Conservation (phyloP, 2,797 vertebrate genomes). For the Erethizon dorsatum region DNA sequence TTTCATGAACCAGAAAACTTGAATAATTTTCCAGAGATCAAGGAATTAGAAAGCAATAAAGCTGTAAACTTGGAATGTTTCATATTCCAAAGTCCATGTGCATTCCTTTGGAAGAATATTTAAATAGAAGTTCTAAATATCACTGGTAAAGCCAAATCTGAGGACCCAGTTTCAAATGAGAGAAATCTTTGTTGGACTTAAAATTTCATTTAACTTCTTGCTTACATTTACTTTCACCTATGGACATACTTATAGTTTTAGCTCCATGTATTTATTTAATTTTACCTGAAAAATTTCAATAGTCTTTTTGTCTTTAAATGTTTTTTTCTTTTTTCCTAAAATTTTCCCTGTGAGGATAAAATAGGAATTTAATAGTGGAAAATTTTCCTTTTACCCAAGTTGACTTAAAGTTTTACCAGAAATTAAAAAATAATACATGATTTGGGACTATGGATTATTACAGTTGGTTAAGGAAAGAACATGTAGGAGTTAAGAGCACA, state of each 20-base stretch:
- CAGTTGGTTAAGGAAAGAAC: background rate
- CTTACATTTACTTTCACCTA: background rate
- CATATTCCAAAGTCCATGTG: background rate
- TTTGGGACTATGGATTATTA: background rate
- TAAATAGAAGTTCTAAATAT: background rate
- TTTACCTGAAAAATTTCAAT: background rate
- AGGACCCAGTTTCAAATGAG: background rate
- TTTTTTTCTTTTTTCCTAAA: background rate
- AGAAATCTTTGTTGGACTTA: background rate
- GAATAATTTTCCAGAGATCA: background rate
- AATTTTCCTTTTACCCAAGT: background rate
- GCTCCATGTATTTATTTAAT: background rate
- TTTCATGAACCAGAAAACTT: background rate
- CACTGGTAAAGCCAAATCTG: background rate
- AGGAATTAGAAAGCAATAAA: background rate
- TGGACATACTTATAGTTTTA: background rate
- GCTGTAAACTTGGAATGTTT: background rate
- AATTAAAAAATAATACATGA: background rate
- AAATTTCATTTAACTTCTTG: conserved; percentile 45
- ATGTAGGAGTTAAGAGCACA: background rate
- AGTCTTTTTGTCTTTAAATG: background rate
- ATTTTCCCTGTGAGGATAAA: background rate
- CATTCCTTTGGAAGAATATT: background rate
- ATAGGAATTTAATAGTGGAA: background rate
- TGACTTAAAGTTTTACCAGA: background rate